Base-by-base conservation (phyloP, 2,888 invertebrate species). In the Tholera decimalis region DNA sequence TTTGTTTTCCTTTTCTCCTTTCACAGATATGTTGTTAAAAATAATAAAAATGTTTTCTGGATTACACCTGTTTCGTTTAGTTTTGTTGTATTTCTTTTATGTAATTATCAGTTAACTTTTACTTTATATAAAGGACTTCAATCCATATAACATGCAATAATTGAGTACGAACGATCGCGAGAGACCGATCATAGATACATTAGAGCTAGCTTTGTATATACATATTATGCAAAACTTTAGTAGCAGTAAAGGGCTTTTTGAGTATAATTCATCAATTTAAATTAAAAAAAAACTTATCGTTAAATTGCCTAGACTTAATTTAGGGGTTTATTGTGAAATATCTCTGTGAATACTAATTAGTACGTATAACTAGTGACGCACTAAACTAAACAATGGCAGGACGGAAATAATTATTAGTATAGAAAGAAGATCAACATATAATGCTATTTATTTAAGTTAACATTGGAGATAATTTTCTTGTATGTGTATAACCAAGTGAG, bases 31-130 rank as follows among this genome's bases (percentile, higher is more conserved):
- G 91, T 93, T 94, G 90, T 93, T 91, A 88, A 90, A 91, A 44
- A 74, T 84, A 83, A 90, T 89, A 92, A 93, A 73, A 93, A 94
- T 73, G 91, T 92, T 94, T 92, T 92, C 88, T 89, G 88, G 84
- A 90, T 91, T 91, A 91, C 87, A 91, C 85, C 85, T 82, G 84
- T 88, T 91, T 88, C 85, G 85, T 90, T 91, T 87, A 88, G 88
- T 89, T 90, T 88, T 80, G 83, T 85, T 89, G 82, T 76, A 62
- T 82, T 82, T 76, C 47, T 65, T 82, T 82, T 70, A 71, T 68
- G 71, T 79, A 77, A 78, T 79, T 68, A 81, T 60, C 60, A 53
- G 60, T 69, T 65, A 68, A 55, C 60, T 66, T 43, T 26, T 65
- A 64, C 60, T 64, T 64, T 66, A 70, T 75, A 73, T 79, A 61